A percentile compares a stretch with the other conserved stretches of the same genome.
Evolutionary conservation across 1,140 invertebrate genomes (phyloP).

Genomic region (Probaryconus sp.): DNA sequence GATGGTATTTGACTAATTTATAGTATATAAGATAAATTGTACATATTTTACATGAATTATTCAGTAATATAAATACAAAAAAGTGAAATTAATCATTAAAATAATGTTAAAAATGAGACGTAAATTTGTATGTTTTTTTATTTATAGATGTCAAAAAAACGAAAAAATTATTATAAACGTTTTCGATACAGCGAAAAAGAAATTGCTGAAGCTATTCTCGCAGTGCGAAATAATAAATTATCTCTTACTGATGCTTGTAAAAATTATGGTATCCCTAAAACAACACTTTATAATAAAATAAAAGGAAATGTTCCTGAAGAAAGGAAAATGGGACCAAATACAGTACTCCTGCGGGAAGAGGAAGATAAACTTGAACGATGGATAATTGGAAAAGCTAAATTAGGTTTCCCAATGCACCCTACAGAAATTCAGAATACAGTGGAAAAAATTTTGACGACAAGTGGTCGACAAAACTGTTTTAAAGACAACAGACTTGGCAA

Average conservation of each 20-base stretch:
- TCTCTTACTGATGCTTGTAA: neutral
- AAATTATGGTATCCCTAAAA: constrained; percentile 5
- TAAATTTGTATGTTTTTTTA: too few species aligned
- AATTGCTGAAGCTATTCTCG: neutral
- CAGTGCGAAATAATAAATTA: neutral
- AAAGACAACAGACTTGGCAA: constrained; percentile 60
- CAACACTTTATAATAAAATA: constrained; percentile 6
- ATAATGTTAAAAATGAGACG: too few species aligned
- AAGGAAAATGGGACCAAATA: constrained; percentile 60
- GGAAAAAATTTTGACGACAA: constrained; percentile 64
- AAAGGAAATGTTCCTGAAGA: neutral
- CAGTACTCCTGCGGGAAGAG: constrained; percentile 57
- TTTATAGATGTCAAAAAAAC: too few species aligned
- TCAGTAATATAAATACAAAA: too few species aligned
- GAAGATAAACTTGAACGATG: constrained; percentile 67
- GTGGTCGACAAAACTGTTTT: constrained; percentile 61
- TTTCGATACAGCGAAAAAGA: neutral
- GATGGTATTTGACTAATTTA: too few species aligned
- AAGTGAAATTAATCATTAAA: too few species aligned
- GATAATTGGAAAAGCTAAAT: constrained; percentile 66
- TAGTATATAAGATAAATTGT: too few species aligned
- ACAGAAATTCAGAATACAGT: constrained; percentile 66
- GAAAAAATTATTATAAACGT: neutral
- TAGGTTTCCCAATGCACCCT: constrained; percentile 68
- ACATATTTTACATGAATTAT: too few species aligned